Conservation (phyloP, 2,888 invertebrate genomes). For the Anoplius nigerrimus region DNA sequence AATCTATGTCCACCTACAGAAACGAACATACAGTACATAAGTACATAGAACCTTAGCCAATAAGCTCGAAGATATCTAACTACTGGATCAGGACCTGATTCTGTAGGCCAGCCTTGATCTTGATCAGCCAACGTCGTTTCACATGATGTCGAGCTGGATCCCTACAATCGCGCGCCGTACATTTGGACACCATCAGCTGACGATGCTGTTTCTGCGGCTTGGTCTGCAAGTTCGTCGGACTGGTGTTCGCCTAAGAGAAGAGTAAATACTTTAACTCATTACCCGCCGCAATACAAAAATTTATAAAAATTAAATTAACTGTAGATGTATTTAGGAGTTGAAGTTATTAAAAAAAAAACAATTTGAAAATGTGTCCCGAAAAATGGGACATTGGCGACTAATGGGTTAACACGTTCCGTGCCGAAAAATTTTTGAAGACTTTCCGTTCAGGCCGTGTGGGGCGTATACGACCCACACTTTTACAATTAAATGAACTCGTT, state of each 20-base stretch:
- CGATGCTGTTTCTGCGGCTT: conserved; percentile 71
- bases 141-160: conserved; percentile 72
- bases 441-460: too few species aligned
- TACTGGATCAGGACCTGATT: conserved; percentile 61
- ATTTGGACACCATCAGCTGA: conserved; percentile 69
- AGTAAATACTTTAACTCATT: conserved; percentile 4
- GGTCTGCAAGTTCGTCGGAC: conserved; percentile 70
- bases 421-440: too few species aligned
- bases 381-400: too few species aligned
- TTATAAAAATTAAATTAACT: conserved; percentile 7
- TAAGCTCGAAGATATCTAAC: too few species aligned
- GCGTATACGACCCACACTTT: too few species aligned
- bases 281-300: too few species aligned
- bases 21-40: not conserved
- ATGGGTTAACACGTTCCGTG: too few species aligned
- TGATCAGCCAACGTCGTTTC: conserved; percentile 73
- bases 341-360: too few species aligned
- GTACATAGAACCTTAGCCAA: too few species aligned
- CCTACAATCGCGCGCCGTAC: conserved; percentile 70
- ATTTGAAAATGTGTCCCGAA: too few species aligned
- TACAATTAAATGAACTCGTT: too few species aligned
- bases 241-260: conserved; percentile 66
- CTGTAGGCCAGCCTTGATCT: conserved; percentile 69
- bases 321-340: not conserved
- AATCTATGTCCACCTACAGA: conserved; percentile 73